phyloP scores from a whole-genome alignment of 2,888 invertebrate species.

The Oscheius sp. region DNA sequence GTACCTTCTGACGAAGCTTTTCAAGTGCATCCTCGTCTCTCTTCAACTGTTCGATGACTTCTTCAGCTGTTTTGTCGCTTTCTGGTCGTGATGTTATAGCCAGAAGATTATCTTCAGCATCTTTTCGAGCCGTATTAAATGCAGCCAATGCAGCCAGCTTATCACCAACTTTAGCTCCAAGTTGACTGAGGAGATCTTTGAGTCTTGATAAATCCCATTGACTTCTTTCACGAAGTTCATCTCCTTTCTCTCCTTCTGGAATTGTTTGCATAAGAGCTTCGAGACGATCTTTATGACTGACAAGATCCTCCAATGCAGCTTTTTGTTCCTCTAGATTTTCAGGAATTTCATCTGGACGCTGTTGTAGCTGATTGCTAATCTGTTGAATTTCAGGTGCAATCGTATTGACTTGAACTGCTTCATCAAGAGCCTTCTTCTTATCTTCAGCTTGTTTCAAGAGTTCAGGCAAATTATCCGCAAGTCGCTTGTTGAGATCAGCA shows the following conservation, averaged over 20 bases:
- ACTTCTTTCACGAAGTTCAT: constrained; percentile 47
- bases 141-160: constrained; percentile 52
- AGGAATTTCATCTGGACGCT: constrained; percentile 35
- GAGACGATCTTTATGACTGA: constrained; percentile 39
- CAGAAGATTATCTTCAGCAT: constrained; percentile 46
- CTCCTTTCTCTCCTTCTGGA: constrained; percentile 37
- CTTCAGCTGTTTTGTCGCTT: constrained; percentile 32
- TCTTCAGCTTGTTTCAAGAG: constrained; percentile 10
- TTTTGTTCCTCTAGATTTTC: constrained; percentile 44
- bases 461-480: constrained; percentile 25
- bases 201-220: constrained; percentile 50
- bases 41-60: constrained; percentile 37
- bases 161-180: constrained; percentile 49
- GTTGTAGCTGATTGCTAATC: constrained; percentile 39
- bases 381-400: constrained; percentile 44
- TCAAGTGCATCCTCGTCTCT: constrained; percentile 36
- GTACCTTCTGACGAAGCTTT: constrained; percentile 34
- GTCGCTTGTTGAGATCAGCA: constrained; percentile 1
- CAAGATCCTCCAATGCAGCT: constrained; percentile 43
- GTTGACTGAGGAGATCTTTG: constrained; percentile 45
- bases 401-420: constrained; percentile 37
- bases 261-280: constrained; percentile 42
- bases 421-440: constrained; percentile 32
- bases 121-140: constrained; percentile 49
- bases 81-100: constrained; percentile 35